Conservation (phyloP, 2,797 vertebrate genomes). For the Neolamprologus multifasciatus region DNA sequence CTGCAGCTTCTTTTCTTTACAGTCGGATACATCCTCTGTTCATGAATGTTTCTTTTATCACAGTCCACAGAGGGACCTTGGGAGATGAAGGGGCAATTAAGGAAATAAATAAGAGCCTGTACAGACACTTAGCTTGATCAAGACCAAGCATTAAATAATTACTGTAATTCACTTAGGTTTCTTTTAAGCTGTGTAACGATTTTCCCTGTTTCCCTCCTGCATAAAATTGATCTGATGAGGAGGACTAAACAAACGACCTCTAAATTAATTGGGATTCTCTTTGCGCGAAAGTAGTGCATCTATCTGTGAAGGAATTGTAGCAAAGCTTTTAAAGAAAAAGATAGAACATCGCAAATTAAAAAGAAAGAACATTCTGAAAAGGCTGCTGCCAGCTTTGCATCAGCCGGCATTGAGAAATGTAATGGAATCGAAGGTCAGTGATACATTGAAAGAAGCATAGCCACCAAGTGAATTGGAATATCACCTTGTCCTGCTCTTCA, state of each 20-base stretch:
- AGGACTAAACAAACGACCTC: conserved; percentile 68
- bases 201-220: conserved; percentile 58
- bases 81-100: conserved; percentile 62
- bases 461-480: conserved; percentile 37
- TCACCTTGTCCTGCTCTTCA: conserved; percentile 35
- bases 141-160: conserved; percentile 73
- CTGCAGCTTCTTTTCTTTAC: not conserved
- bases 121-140: conserved; percentile 71
- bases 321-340: conserved; percentile 49
- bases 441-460: conserved; percentile 18
- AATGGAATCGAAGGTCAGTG: conserved; percentile 34
- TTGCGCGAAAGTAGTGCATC: conserved; percentile 34
- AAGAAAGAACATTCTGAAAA: not conserved
- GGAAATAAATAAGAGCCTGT: conserved; percentile 64
- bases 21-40: conserved; percentile 10
- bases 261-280: conserved; percentile 69
- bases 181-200: conserved; percentile 68
- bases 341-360: not conserved
- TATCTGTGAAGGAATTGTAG: conserved; percentile 32
- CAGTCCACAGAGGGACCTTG: conserved; percentile 43
- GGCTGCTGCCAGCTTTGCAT: not conserved
- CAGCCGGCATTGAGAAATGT: not conserved
- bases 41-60: conserved; percentile 55
- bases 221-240: conserved; percentile 64
- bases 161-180: conserved; percentile 73